These are phyloP conservation scores for Stegodyphus mimosarum DNA, from an alignment of 1,140 invertebrate species.

Conservation along the genomic window DNA sequence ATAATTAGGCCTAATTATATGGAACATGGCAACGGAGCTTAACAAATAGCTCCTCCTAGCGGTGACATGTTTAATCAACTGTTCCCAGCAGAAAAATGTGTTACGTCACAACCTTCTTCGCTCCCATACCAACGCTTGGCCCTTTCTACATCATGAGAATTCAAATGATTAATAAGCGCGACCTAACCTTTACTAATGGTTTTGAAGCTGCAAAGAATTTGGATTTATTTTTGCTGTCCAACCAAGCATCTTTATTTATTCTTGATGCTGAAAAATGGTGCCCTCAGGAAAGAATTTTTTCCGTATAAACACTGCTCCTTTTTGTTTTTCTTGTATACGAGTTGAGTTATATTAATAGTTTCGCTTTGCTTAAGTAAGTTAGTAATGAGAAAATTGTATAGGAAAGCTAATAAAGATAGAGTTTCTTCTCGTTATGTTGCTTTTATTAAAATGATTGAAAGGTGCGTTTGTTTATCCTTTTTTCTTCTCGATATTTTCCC, in stretches of 20 bases:
- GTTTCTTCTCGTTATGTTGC: too few relatives aligned
- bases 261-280: constrained; percentile 17
- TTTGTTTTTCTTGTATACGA: background rate
- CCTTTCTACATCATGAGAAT: too few relatives aligned
- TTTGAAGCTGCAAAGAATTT: constrained; percentile 1
- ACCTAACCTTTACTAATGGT: constrained; percentile 16
- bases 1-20: constrained; percentile 40
- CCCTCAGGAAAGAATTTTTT: background rate
- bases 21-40: constrained; percentile 8
- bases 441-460: too few relatives aligned
- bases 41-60: constrained; percentile 26
- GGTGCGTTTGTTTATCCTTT: too few relatives aligned
- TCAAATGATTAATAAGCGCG: constrained; percentile 11
- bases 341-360: too few relatives aligned
- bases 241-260: constrained; percentile 20
- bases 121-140: background rate
- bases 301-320: background rate
- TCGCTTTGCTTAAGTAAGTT: too few relatives aligned
- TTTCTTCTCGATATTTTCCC: too few relatives aligned
- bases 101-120: constrained; percentile 18
- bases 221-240: constrained; percentile 2
- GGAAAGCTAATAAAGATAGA: too few relatives aligned
- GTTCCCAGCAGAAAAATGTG: constrained; percentile 31
- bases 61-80: constrained; percentile 40
- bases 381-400: too few relatives aligned